These are phyloP conservation scores for Pterocles gutturalis DNA, from an alignment of 2,113 vertebrate genomes.

Conservation along the genomic window DNA sequence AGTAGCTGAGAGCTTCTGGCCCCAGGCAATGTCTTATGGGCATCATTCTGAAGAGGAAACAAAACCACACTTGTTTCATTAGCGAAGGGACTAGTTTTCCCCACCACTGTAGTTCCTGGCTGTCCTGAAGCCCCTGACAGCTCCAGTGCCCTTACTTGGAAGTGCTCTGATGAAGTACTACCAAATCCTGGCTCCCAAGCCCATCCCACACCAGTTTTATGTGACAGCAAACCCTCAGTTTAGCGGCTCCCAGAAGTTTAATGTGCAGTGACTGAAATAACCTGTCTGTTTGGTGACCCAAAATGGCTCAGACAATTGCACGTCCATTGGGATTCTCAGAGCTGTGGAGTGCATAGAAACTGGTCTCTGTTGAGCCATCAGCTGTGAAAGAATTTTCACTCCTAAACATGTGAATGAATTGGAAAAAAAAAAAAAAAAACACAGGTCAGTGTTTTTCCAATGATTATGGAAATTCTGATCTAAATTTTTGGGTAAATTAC, in stretches of 20 bases:
- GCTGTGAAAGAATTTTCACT: constrained; percentile 20
- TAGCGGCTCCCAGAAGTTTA: background rate
- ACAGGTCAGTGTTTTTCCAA: background rate
- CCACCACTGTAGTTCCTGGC: accelerated
- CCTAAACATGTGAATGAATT: background rate
- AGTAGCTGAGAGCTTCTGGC: background rate
- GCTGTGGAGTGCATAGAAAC: background rate
- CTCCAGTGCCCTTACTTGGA: background rate
- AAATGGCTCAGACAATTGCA: background rate
- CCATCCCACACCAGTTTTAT: background rate
- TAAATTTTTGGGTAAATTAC: background rate
- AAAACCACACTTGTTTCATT: background rate
- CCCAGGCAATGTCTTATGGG: background rate
- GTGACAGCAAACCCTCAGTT: background rate
- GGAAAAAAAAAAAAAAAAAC: background rate
- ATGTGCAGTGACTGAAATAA: constrained; percentile 23
- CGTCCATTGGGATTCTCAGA: background rate
- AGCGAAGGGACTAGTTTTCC: background rate
- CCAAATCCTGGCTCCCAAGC: background rate
- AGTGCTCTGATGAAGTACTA: background rate
- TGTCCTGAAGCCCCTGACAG: background rate
- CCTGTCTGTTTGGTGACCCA: background rate
- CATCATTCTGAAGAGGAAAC: background rate
- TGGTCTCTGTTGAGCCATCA: background rate
- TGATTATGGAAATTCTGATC: background rate